These are phyloP conservation scores for Trichonephila inaurata DNA, from an alignment of 1,140 invertebrate species.

Conservation along the genomic window DNA sequence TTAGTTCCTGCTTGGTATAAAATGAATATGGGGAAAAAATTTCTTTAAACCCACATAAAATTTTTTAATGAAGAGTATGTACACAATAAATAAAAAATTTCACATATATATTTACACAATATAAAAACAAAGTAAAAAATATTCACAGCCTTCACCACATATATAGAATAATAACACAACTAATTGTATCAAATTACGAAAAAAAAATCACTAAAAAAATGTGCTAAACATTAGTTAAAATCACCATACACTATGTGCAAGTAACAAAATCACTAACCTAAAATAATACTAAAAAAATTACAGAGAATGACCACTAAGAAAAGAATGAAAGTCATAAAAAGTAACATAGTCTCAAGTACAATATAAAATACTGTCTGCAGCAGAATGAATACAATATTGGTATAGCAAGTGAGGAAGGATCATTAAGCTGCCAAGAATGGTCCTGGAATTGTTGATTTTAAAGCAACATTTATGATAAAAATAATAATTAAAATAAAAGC, in stretches of 20 bases:
- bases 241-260: neutral
- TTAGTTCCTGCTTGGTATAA: neutral
- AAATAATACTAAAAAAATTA: slow-evolving; percentile 2
- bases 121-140: neutral
- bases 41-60: neutral
- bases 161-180: neutral
- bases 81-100: slow-evolving; percentile 1
- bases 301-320: neutral
- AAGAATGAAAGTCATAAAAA: neutral
- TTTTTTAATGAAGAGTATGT: slow-evolving; percentile 4
- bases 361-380: neutral
- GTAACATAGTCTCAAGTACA: neutral
- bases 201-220: neutral
- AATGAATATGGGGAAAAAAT: neutral
- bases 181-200: neutral
- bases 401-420: neutral
- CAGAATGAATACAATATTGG: neutral
- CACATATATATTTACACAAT: neutral
- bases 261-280: slow-evolving; percentile 26
- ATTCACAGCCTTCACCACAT: neutral
- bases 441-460: neutral
- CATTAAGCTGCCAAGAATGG: slow-evolving; percentile 30
- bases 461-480: neutral
- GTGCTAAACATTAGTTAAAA: neutral
- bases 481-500: neutral